These are phyloP conservation scores for Oenanthe oenanthe DNA, from an alignment of 2,113 vertebrate genomes.

Conservation along the genomic window DNA sequence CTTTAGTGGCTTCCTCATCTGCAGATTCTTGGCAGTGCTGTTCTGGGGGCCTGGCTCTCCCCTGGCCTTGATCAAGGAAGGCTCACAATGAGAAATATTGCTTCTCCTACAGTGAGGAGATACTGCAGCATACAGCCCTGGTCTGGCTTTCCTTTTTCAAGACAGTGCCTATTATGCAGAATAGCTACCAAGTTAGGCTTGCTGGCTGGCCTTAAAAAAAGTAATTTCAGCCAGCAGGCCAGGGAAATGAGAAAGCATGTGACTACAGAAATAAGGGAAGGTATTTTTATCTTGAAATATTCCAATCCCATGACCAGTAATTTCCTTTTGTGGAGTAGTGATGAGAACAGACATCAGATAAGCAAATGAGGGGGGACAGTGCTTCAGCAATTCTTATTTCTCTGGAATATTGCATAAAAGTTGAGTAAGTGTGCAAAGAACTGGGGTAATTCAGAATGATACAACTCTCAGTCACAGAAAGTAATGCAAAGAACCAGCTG, in stretches of 20 bases:
- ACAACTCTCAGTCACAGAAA: rapidly evolving
- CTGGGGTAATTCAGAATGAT: not conserved
- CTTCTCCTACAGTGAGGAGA: not conserved
- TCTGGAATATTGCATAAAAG: not conserved
- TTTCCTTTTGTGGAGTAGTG: not conserved
- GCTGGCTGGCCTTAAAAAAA: not conserved
- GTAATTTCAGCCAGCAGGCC: not conserved
- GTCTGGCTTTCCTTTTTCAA: not conserved
- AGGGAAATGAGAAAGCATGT: not conserved
- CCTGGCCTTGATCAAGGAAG: not conserved
- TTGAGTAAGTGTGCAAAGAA: not conserved
- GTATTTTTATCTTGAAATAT: not conserved
- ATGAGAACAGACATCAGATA: not conserved
- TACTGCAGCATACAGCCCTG: not conserved
- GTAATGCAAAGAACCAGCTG: not conserved
- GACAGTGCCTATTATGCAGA: not conserved
- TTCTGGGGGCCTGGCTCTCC: not conserved
- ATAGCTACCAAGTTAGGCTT: not conserved
- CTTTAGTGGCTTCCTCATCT: not conserved
- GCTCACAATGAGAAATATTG: not conserved
- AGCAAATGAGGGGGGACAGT: not conserved
- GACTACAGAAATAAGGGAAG: not conserved
- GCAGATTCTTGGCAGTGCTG: not conserved
- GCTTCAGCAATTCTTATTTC: not conserved
- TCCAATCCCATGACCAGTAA: not conserved